Conservation (phyloP, 1,140 invertebrate genomes). For the Drosophila setifemur region DNA sequence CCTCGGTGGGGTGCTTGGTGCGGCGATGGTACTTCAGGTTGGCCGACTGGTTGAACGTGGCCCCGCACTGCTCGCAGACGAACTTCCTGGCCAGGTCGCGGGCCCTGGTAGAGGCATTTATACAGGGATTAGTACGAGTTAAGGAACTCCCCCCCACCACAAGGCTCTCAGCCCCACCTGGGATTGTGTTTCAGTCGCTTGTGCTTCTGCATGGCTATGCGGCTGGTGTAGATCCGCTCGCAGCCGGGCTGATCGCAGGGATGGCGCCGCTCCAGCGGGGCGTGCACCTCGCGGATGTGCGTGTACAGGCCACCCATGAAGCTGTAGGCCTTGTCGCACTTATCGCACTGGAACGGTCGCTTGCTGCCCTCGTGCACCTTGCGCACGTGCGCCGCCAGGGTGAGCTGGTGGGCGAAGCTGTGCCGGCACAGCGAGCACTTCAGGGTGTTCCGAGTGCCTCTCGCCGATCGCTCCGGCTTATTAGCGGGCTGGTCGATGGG, state of each 20-base stretch:
- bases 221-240: constrained; percentile 67
- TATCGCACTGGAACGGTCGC: constrained; percentile 66
- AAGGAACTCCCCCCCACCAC: no score
- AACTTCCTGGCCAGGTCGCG: constrained; percentile 24
- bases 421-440: constrained; percentile 65
- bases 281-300: constrained; percentile 72
- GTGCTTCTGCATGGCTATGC: constrained; percentile 71
- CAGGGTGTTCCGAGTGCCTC: constrained; percentile 48
- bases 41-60: constrained; percentile 71
- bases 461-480: not conserved
- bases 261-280: constrained; percentile 47
- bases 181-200: constrained; percentile 64
- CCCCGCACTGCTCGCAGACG: constrained; percentile 72
- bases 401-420: constrained; percentile 66
- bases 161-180: not conserved
- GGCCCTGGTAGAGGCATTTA: not conserved
- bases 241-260: constrained; percentile 58
- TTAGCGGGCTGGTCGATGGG: constrained; percentile 36
- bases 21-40: constrained; percentile 70
- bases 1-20: constrained; percentile 73
- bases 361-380: constrained; percentile 74
- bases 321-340: constrained; percentile 73
- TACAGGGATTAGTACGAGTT: no score
- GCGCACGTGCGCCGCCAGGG: constrained; percentile 64
- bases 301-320: constrained; percentile 78